phyloP scores from a whole-genome alignment of 2,797 vertebrate genomes.

The Novumbra hubbsi region DNA sequence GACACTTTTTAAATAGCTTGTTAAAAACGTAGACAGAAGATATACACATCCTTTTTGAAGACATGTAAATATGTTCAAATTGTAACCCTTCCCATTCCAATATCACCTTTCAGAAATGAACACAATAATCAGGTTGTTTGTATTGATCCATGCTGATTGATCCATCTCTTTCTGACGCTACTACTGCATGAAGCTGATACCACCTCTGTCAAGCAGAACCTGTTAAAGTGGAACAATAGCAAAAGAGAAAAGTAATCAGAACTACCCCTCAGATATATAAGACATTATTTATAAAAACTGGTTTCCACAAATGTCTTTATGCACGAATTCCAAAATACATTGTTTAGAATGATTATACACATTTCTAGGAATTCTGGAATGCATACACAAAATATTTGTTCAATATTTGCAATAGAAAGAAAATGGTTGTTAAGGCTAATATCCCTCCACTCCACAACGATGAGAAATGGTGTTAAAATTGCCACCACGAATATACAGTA shows the following conservation, averaged over 20 bases:
- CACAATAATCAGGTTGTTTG: constrained; percentile 10
- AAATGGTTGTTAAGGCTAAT: not conserved
- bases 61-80: not conserved
- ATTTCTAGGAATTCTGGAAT: not conserved
- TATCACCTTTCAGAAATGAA: constrained; percentile 27
- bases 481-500: too few relatives aligned
- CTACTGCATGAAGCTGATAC: constrained; percentile 16
- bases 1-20: not conserved
- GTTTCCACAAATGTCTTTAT: not conserved
- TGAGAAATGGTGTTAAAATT: not conserved
- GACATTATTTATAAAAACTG: not conserved
- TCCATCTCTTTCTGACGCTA: constrained; percentile 14
- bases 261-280: too few relatives aligned
- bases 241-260: not conserved
- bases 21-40: not conserved
- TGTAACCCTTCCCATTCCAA: constrained; percentile 11
- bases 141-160: not conserved
- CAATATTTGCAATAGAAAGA: not conserved
- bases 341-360: not conserved
- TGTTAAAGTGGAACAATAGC: constrained; percentile 39
- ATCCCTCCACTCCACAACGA: not conserved
- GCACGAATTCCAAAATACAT: not conserved
- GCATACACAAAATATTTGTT: not conserved
- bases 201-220: constrained; percentile 53
- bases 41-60: constrained; percentile 40